phyloP scores from a whole-genome alignment of 2,113 vertebrate species.

The Varanus salvator region DNA sequence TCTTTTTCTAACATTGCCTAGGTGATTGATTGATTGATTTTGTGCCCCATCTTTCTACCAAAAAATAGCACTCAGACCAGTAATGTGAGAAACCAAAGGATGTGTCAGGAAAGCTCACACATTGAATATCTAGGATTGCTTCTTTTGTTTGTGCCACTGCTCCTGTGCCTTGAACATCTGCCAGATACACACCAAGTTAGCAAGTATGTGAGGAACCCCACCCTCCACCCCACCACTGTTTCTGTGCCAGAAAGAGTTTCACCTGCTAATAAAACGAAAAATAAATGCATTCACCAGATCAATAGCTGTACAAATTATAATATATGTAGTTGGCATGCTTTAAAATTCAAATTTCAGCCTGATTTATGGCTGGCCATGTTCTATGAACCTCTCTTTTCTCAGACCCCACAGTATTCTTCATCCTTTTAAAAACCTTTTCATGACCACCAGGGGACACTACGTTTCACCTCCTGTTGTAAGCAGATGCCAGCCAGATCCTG shows the following conservation, averaged over 20 bases:
- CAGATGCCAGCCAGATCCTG: not conserved
- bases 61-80: too few species aligned
- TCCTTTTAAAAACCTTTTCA: not conserved
- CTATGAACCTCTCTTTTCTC: not conserved
- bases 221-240: not conserved
- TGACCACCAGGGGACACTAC: conserved; percentile 6
- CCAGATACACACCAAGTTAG: not conserved
- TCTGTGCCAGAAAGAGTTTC: not conserved
- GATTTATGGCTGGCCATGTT: not conserved
- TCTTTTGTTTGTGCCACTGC: not conserved
- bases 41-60: too few species aligned
- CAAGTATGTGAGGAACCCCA: too few species aligned
- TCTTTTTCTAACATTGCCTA: not conserved
- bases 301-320: not conserved
- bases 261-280: not conserved
- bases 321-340: not conserved
- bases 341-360: not conserved
- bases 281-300: not conserved
- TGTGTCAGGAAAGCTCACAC: too few species aligned
- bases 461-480: not conserved
- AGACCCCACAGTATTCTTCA: not conserved
- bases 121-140: not conserved
- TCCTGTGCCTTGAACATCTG: not conserved
- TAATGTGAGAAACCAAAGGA: too few species aligned
- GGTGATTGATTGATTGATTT: not conserved